Base-by-base conservation (phyloP, 2,888 invertebrate genomes). In the Caenorhabditis wallacei region DNA sequence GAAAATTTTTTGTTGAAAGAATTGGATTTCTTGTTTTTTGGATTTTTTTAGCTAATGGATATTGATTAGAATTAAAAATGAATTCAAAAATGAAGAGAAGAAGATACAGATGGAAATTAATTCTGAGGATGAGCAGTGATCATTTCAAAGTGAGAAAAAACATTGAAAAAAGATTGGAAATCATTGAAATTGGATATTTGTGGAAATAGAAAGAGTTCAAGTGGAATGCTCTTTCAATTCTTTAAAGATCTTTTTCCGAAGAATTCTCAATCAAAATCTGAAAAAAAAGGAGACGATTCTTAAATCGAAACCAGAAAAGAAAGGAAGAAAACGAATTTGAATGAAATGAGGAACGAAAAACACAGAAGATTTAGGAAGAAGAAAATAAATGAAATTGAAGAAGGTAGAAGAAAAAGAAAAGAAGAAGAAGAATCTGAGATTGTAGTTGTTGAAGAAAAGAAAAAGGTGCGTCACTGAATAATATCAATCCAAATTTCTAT, bases 151-250 rank as follows among this genome's bases (percentile, higher is more conserved):
- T 30, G 30, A 30, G 30, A 30, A 30, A 5, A 30, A 51, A 20
- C n/a, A 11, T 11, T 35, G 51, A 37, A 13, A 68, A 53, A 30
- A 40, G n/a, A 24, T 40, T 57, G 26, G 18, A 30, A 30, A 22
- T 24, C 40, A 5, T 18, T 18, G 76, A 61, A 76, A 76, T 26
- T n/a, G n/a, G 68, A 76, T 68, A 68, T 40, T 66, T 57, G 54
- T 64, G 54, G 74, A 75, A 51, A 20, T 37, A 13, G 11, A 48
- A 46, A 26, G 57, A 64, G 74, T 57, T 61, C 53, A 70, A 69
- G 61, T 61, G 61, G n/a, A 22, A 57, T 56, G 35, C 48, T 48
- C 51, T 68, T 68, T 68, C 54, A 16, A 11, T 35, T 16, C 26
- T 35, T 7, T 35, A 16, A n/a, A 24, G 66, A 11, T 35, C 24